Evolutionary conservation across 2,888 invertebrate genomes (phyloP).

Genomic region (Drosophila aldrichi): DNA sequence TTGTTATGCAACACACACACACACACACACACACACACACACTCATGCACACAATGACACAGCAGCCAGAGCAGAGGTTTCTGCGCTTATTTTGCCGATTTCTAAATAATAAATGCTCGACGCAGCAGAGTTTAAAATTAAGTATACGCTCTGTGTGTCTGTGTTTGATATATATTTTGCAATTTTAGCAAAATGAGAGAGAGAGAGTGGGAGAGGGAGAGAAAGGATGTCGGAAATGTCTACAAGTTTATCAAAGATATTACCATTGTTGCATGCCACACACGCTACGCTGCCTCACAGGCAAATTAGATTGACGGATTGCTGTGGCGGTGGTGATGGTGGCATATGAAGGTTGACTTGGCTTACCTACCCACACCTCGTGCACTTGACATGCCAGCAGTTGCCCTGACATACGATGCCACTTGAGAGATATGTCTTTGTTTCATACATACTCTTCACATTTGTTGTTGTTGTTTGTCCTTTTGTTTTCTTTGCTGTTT

Average conservation of each 20-base stretch:
- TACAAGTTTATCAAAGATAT: conserved; percentile 70
- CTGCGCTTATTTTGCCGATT: conserved; percentile 47
- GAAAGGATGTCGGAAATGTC: conserved; percentile 44
- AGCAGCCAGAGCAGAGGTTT: conserved; percentile 21
- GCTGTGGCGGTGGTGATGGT: neutral
- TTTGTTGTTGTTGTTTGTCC: conserved; percentile 24
- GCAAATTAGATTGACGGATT: conserved; percentile 72
- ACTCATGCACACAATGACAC: neutral
- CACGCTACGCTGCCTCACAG: conserved; percentile 55
- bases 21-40: neutral
- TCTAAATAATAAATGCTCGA: conserved; percentile 69
- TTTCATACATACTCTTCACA: conserved; percentile 57
- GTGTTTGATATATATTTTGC: conserved; percentile 36
- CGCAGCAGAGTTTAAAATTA: conserved; percentile 29
- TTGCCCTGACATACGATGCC: conserved; percentile 78
- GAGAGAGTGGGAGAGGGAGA: neutral
- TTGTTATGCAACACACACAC: conserved; percentile 44
- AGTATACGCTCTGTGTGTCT: neutral
- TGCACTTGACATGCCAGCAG: conserved; percentile 72
- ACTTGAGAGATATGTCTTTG: conserved; percentile 79
- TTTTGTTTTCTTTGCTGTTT: conserved; percentile 51
- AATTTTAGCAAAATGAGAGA: conserved; percentile 24
- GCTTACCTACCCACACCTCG: conserved; percentile 35
- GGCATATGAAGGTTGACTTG: conserved; percentile 6
- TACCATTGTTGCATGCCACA: conserved; percentile 28